Base-by-base conservation (phyloP, 2,888 invertebrate species). In the Sarcophaga subvicina region DNA sequence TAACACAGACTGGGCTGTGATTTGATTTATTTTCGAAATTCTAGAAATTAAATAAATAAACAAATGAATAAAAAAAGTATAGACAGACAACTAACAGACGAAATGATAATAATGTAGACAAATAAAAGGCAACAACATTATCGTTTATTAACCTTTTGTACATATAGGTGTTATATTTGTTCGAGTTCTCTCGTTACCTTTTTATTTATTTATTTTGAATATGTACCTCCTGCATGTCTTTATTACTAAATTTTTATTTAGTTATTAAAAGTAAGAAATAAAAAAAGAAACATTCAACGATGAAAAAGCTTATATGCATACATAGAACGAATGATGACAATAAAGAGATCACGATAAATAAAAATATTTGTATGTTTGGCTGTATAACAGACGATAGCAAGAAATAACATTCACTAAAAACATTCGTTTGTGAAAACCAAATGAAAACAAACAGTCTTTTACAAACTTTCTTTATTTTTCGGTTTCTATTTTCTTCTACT, bases 131-230 rank as follows among this genome's bases (percentile, higher is more conserved):
- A 70, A 70, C 47, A 49, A 75, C 60, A 81, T 81, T 76, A 82
- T 76, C 76, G 71, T 76, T 76, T 82, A 45, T 76, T 77, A 71
- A 82, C 82, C 82, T 76, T 63, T 69, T 12, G 27, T 49, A 22
- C 22, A 22, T 22, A n/a, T 64, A n/a, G 45, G 27, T 62, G 47
- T 75, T 64, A 47, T 20, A 27, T 14, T 14, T 70, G 22, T 62
- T 17, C 11, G 2, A 70, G 60, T 62, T 70, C 62, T 25, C 17
- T 54, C 54, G 54, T 54, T 25, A 54, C 62, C n/a, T 47, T 14
- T 37, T 10, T 49, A 27, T 66, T 66, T 66, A 17, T 66, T 49
- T 71, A 2, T 71, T 71, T 20, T 63, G 3, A 6, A 69, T 22
- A 22, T 1, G 22, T 22, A 25, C 54, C 12, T 37, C 37, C 37